Conservation (phyloP, 53 echinoderm and acorn worm genomes). For the Zoroaster sp. region DNA sequence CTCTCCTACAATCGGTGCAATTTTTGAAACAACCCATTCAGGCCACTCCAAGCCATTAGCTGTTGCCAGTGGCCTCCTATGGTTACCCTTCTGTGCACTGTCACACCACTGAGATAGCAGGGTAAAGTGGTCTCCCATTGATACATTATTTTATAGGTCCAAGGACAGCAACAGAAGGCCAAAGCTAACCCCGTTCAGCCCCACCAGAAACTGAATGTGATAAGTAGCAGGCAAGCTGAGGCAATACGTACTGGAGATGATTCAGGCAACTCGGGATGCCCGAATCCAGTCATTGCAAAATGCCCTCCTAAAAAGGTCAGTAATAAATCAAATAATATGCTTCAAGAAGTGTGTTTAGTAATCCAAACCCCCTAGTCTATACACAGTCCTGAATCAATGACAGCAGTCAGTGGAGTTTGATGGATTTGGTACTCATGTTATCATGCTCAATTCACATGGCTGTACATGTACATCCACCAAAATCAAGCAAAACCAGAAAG, state of each 20-base stretch:
- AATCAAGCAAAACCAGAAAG: too few species aligned
- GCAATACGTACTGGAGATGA: conserved; percentile 8
- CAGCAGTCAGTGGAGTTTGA: too few species aligned
- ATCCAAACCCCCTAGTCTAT: neutral
- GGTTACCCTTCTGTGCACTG: too few species aligned
- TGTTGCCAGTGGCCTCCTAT: too few species aligned
- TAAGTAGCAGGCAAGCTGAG: conserved; percentile 39
- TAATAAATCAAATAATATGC: neutral
- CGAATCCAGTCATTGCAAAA: conserved; percentile 64
- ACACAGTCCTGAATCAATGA: neutral
- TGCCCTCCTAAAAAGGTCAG: conserved; percentile 58
- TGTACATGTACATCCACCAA: too few species aligned
- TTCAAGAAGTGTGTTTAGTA: neutral
- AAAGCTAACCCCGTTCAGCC: conserved; percentile 19
- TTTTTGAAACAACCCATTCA: neutral
- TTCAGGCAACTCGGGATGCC: neutral
- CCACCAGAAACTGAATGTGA: conserved; percentile 61
- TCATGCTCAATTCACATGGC: too few species aligned
- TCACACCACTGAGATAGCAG: neutral
- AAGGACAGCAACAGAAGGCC: conserved; percentile 31
- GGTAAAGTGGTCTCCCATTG: neutral
- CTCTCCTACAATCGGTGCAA: too few species aligned
- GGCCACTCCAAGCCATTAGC: too few species aligned
- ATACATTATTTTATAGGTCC: conserved; percentile 7
- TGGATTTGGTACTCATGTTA: too few species aligned